Evolutionary conservation across 2,113 vertebrate species (phyloP).

Genomic region (Otocyon megalotis): DNA sequence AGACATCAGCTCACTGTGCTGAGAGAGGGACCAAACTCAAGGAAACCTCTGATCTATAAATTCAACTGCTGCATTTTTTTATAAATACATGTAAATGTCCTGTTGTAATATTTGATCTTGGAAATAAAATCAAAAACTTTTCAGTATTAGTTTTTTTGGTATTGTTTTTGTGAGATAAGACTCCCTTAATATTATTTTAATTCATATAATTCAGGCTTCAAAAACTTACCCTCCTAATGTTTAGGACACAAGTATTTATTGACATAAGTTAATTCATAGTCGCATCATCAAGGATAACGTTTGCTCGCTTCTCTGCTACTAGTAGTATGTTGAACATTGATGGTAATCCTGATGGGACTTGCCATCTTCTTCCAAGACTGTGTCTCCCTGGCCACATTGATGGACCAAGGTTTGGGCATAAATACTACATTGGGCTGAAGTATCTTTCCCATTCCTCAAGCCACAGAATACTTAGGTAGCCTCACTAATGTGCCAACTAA

Average conservation of each 20-base stretch:
- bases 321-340: not conserved
- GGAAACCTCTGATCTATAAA: constrained; percentile 90
- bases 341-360: not conserved
- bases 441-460: not conserved
- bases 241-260: not conserved
- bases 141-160: constrained; percentile 83
- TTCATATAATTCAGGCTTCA: not conserved
- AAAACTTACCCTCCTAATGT: not conserved
- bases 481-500: not conserved
- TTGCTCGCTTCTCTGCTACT: not conserved
- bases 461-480: not conserved
- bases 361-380: not conserved
- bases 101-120: constrained; percentile 92
- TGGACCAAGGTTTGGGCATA: not conserved
- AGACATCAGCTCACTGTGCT: constrained; percentile 88
- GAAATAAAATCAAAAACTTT: constrained; percentile 90
- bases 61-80: constrained; percentile 92
- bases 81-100: constrained; percentile 93
- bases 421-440: not conserved
- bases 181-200: constrained; percentile 14
- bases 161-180: constrained; percentile 33
- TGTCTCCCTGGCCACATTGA: not conserved
- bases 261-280: not conserved
- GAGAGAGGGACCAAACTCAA: constrained; percentile 90
- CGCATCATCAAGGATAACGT: not conserved